These are phyloP conservation scores for Sylvietta virens DNA, from an alignment of 2,113 vertebrate species.

Conservation along the genomic window DNA sequence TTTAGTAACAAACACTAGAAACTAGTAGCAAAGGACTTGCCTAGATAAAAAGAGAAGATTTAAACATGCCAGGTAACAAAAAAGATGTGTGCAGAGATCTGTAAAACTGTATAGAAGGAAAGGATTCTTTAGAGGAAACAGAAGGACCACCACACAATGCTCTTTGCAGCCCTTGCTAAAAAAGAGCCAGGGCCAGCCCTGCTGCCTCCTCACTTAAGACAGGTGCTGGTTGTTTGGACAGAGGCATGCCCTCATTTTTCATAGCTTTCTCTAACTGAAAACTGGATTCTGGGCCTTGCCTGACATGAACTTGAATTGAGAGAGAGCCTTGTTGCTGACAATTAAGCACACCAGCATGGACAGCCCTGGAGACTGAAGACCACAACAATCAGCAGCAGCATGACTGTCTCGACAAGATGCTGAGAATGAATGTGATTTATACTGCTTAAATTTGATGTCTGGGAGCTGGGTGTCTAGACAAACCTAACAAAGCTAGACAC, in stretches of 20 bases:
- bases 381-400: neutral
- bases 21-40: constrained; percentile 67
- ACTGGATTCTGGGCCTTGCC: neutral
- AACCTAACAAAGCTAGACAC: neutral
- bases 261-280: neutral
- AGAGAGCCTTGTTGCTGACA: neutral
- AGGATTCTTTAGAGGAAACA: constrained; percentile 63
- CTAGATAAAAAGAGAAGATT: constrained; percentile 74
- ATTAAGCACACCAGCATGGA: neutral
- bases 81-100: constrained; percentile 71
- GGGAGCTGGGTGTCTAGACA: neutral
- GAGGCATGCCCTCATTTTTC: neutral
- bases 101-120: constrained; percentile 75
- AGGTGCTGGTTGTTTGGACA: neutral
- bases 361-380: constrained; percentile 47
- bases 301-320: neutral
- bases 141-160: constrained; percentile 7
- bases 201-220: constrained; percentile 14
- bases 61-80: constrained; percentile 79
- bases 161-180: neutral
- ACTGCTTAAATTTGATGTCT: neutral
- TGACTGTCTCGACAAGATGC: neutral
- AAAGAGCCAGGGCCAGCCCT: neutral
- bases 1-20: constrained; percentile 72
- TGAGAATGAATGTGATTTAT: neutral